Conservation (phyloP, 2,888 invertebrate species). For the Ichneumoninae sp. region DNA sequence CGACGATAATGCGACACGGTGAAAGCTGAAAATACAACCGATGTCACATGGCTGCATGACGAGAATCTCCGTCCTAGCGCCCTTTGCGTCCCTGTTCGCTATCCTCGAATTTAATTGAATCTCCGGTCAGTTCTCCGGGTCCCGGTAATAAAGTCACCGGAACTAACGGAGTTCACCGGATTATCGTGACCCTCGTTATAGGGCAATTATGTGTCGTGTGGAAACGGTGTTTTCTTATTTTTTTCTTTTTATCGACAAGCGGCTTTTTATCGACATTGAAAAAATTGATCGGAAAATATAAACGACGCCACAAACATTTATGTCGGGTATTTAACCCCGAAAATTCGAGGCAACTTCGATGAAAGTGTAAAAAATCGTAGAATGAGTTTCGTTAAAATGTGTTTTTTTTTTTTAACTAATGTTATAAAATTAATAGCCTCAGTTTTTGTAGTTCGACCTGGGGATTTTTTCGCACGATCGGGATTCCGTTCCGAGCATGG, state of each 20-base stretch:
- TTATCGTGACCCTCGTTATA: constrained; percentile 61
- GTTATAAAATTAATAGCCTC: too few species aligned
- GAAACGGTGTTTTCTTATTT: not conserved
- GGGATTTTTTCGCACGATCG: too few species aligned
- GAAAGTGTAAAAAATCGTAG: too few species aligned
- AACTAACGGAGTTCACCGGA: constrained; percentile 50
- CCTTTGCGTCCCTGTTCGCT: constrained; percentile 6
- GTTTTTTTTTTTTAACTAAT: too few species aligned
- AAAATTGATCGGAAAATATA: too few species aligned
- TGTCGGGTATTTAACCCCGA: too few species aligned
- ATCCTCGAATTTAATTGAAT: constrained; percentile 62
- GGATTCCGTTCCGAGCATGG: too few species aligned
- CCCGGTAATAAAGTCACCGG: constrained; percentile 63
- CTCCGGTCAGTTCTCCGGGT: constrained; percentile 41
- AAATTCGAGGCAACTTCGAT: too few species aligned
- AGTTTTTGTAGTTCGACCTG: too few species aligned
- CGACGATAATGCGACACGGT: not conserved
- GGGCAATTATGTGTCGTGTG: constrained; percentile 15
- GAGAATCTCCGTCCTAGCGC: constrained; percentile 13
- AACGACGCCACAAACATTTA: too few species aligned
- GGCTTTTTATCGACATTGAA: not conserved
- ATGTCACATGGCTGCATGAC: constrained; percentile 13
- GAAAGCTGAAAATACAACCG: constrained; percentile 39
- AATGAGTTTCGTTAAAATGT: too few species aligned
- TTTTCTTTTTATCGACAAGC: not conserved